Percentiles rank a stretch among this genome's conserved stretches.
Conservation (phyloP, 2,113 vertebrate genomes). For the Perccottus glenii region DNA sequence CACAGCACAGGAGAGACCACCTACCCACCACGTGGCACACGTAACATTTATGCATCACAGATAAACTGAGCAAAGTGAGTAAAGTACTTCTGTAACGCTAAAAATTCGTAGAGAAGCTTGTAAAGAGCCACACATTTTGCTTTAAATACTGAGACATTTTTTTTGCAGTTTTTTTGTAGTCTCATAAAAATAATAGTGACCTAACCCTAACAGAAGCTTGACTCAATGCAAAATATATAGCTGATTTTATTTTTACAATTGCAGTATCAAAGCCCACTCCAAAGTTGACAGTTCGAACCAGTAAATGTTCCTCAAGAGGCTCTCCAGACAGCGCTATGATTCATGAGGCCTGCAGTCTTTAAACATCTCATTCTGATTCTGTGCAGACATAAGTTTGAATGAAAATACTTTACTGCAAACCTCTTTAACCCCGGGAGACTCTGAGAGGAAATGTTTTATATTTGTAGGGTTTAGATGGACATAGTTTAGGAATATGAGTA, state of each 20-base stretch:
- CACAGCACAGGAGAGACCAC: slow-evolving; percentile 16
- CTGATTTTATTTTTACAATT: slow-evolving; percentile 1
- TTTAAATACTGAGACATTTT: not conserved
- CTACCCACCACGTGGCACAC: slow-evolving; percentile 9
- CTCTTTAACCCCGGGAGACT: not conserved
- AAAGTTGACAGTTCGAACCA: slow-evolving; percentile 20
- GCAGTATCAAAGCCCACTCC: slow-evolving; percentile 25
- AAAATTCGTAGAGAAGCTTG: slow-evolving; percentile 23
- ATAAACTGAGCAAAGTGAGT: slow-evolving; percentile 18
- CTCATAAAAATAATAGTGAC: slow-evolving; percentile 1
- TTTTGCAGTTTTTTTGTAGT: not conserved
- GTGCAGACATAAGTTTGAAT: not conserved
- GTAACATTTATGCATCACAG: not conserved
- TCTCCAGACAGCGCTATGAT: slow-evolving; percentile 20
- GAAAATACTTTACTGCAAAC: not conserved
- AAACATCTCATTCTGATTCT: slow-evolving; percentile 5
- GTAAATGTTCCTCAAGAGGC: slow-evolving; percentile 27
- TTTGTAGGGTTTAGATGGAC: not conserved
- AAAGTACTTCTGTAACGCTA: slow-evolving; percentile 24
- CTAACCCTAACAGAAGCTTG: slow-evolving; percentile 4
- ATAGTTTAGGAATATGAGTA: not conserved
- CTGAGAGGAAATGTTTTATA: not conserved
- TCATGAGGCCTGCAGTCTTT: slow-evolving; percentile 30
- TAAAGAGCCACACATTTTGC: slow-evolving; percentile 10
- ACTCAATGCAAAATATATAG: slow-evolving; percentile 13